Conservation (phyloP, 2,797 vertebrate species). For the Neostethus bicornis region DNA sequence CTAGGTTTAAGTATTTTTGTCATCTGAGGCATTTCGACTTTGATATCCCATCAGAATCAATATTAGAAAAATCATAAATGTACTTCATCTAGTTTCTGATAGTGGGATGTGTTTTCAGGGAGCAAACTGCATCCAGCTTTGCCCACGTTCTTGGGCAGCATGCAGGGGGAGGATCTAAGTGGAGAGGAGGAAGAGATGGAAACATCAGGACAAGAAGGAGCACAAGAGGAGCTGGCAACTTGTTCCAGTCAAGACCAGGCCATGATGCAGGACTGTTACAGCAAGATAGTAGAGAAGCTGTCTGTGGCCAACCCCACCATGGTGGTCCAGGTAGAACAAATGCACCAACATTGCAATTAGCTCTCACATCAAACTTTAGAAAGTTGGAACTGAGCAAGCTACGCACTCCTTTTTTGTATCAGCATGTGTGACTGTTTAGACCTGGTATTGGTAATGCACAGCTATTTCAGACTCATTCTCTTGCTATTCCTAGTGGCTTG, state of each 20-base stretch:
- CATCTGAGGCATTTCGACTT: too few relatives aligned
- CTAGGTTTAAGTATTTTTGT: too few relatives aligned
- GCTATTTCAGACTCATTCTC: too few relatives aligned
- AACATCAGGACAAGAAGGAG: constrained; percentile 72
- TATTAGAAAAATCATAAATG: neutral
- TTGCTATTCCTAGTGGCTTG: too few relatives aligned
- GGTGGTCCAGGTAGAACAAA: constrained; percentile 95
- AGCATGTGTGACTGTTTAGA: too few relatives aligned
- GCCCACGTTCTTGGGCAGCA: constrained; percentile 92
- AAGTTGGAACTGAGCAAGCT: too few relatives aligned
- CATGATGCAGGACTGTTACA: constrained; percentile 99
- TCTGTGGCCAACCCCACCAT: constrained; percentile 96
- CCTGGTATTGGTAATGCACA: too few relatives aligned
- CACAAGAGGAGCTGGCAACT: constrained; percentile 84
- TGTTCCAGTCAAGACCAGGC: constrained; percentile 95
- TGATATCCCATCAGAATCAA: too few relatives aligned
- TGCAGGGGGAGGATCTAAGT: constrained; percentile 88
- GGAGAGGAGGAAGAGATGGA: constrained; percentile 86
- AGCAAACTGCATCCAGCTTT: constrained; percentile 91
- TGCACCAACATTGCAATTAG: too few relatives aligned
- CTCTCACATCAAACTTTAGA: too few relatives aligned
- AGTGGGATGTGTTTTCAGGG: constrained; percentile 73
- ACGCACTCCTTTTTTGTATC: too few relatives aligned
- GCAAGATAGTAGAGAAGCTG: constrained; percentile 97
- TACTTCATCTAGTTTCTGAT: neutral